Conservation (phyloP, 35 echinoderm and acorn worm genomes). For the Nesometra sesokonis region DNA sequence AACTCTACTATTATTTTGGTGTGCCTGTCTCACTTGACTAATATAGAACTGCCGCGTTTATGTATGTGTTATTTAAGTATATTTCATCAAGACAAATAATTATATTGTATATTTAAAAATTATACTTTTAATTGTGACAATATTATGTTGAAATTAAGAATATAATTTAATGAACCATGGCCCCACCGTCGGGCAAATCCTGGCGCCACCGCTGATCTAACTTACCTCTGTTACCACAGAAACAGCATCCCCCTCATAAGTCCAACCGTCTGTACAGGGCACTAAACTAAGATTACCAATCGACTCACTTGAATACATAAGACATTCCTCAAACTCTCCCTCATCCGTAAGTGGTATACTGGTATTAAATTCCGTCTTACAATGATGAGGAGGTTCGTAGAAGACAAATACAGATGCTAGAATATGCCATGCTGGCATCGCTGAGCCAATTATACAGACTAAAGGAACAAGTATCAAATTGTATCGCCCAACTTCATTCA, state of each 20-base stretch:
- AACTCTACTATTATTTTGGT: too few species aligned
- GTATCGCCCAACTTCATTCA: not conserved
- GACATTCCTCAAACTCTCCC: not conserved
- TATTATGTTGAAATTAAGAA: too few species aligned
- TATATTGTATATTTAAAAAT: too few species aligned
- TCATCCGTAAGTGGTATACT: not conserved
- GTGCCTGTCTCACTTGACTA: too few species aligned
- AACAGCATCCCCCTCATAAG: not conserved
- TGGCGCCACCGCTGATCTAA: too few species aligned
- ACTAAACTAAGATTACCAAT: not conserved
- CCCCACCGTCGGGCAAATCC: too few species aligned
- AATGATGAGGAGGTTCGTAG: not conserved
- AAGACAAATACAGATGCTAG: not conserved
- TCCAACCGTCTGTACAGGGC: not conserved
- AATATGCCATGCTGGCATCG: not conserved
- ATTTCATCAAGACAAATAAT: too few species aligned
- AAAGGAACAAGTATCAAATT: not conserved
- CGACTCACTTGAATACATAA: not conserved
- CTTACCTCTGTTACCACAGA: not conserved
- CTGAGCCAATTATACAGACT: not conserved
- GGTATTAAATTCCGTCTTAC: not conserved
- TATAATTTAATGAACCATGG: too few species aligned
- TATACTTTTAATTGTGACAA: too few species aligned
- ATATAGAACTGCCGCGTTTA: too few species aligned
- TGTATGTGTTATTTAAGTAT: too few species aligned